Conservation (phyloP, 2,888 invertebrate species). For the Hylaea fasciaria region DNA sequence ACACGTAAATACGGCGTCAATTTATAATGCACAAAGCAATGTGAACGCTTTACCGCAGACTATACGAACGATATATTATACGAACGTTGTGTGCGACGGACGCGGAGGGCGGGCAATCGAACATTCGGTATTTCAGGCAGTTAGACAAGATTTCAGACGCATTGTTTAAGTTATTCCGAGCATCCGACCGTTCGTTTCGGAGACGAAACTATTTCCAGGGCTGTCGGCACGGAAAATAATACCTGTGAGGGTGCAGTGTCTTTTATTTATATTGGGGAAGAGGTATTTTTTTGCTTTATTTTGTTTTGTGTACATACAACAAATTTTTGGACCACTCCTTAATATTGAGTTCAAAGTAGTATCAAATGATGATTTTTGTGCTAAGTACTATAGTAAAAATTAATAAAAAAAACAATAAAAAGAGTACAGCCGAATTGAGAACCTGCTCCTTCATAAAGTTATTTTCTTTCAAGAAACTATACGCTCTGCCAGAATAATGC, state of each 20-base stretch:
- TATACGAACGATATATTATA: too few species aligned
- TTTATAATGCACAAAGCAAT: background rate
- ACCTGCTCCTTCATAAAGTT: too few species aligned
- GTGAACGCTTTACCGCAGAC: constrained; percentile 1
- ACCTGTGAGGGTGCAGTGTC: background rate
- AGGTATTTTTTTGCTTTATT: background rate
- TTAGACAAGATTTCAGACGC: constrained; percentile 82
- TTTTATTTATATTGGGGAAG: constrained; percentile 10
- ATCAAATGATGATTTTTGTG: too few species aligned
- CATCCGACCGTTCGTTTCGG: constrained; percentile 58
- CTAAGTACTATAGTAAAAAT: too few species aligned
- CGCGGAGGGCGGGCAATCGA: constrained; percentile 53
- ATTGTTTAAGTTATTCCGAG: constrained; percentile 77
- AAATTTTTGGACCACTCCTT: too few species aligned
- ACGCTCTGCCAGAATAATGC: too few species aligned
- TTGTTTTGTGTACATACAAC: too few species aligned
- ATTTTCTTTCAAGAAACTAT: too few species aligned
- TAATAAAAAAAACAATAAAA: too few species aligned
- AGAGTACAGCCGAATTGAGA: too few species aligned
- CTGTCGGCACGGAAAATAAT: constrained; percentile 37
- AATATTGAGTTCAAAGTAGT: too few species aligned
- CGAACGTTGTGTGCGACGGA: background rate
- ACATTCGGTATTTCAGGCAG: constrained; percentile 77
- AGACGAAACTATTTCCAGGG: constrained; percentile 51
- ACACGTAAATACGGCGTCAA: background rate